Conservation (phyloP, 2,797 vertebrate genomes). For the Poeciliopsis presidionis region DNA sequence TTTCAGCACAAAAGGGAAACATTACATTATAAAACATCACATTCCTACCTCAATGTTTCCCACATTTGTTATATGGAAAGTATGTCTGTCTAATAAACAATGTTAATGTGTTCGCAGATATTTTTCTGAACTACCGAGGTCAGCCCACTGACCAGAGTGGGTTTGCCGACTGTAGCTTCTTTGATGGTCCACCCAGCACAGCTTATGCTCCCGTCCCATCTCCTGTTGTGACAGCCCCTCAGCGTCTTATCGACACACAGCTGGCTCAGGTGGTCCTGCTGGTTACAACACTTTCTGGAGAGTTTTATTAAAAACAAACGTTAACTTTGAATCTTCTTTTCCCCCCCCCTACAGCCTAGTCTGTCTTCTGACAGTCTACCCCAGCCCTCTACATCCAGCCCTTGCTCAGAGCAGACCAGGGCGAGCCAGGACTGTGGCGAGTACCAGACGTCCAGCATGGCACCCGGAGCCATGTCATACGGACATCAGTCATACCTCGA, state of each 20-base stretch:
- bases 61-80: not conserved
- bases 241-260: conserved; percentile 68
- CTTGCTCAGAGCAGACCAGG: conserved; percentile 58
- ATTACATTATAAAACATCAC: too few species aligned
- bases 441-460: conserved; percentile 69
- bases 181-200: conserved; percentile 64
- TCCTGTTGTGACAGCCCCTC: conserved; percentile 50
- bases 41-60: not conserved
- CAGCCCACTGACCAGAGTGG: conserved; percentile 69
- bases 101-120: conserved; percentile 68
- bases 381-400: conserved; percentile 60
- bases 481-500: conserved; percentile 62
- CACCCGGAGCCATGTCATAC: conserved; percentile 54
- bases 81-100: not conserved
- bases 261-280: conserved; percentile 73
- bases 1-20: too few species aligned
- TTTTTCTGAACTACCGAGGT: conserved; percentile 78
- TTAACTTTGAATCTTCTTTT: not conserved
- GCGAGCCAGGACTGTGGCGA: conserved; percentile 75
- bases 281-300: not conserved
- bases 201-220: conserved; percentile 56
- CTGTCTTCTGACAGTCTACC: conserved; percentile 62
- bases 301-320: not conserved
- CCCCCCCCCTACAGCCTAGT: conserved; percentile 55
- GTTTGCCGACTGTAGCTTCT: conserved; percentile 78